Evolutionary conservation across 2,113 vertebrate genomes (phyloP).

Genomic region (Tamias sibiricus): DNA sequence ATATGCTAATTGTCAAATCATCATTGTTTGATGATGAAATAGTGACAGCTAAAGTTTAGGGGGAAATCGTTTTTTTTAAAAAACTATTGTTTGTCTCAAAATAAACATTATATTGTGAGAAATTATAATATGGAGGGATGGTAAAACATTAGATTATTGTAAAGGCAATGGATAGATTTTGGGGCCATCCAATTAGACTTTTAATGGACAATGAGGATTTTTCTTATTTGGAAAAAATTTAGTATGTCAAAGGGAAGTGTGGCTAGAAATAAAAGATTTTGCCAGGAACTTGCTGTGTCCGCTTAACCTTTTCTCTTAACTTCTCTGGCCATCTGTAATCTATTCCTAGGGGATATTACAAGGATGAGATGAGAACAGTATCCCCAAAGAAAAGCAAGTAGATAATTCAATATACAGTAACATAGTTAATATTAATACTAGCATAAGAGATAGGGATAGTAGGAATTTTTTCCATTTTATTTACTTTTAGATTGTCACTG

Average conservation of each 20-base stretch:
- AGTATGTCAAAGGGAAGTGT: neutral
- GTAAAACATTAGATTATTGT: conserved; percentile 69
- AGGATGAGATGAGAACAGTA: neutral
- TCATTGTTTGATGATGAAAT: conserved; percentile 84
- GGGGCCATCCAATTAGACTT: conserved; percentile 46
- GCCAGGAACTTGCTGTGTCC: neutral
- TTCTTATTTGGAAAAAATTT: neutral
- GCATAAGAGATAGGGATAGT: neutral
- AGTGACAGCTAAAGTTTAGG: conserved; percentile 84
- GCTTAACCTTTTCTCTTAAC: neutral
- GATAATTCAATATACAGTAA: neutral
- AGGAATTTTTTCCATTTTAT: neutral
- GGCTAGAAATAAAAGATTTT: neutral
- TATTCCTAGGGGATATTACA: neutral
- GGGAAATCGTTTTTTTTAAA: conserved; percentile 85
- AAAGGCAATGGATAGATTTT: conserved; percentile 63
- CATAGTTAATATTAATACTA: neutral
- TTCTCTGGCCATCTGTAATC: neutral
- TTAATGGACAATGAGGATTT: conserved; percentile 58
- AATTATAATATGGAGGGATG: conserved; percentile 76
- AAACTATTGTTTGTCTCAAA: conserved; percentile 84
- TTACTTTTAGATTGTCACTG: neutral
- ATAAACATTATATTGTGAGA: conserved; percentile 83
- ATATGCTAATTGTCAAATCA: conserved; percentile 84
- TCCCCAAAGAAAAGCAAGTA: neutral